Conservation (phyloP, 2,888 invertebrate genomes). For the Chrysolina haemoptera region DNA sequence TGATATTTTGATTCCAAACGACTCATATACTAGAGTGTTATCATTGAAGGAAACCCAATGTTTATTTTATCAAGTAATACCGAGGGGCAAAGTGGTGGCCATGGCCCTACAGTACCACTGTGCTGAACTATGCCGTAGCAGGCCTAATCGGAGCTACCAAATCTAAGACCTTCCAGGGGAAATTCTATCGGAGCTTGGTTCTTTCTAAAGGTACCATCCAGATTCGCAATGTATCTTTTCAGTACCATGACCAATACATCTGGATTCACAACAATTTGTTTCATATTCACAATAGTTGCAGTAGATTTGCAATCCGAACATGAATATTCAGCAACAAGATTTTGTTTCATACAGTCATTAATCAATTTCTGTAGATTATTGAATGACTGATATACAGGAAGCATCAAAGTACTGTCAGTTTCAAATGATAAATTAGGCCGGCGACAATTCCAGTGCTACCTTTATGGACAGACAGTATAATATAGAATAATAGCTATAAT, state of each 20-base stretch:
- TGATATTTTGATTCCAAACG: constrained; percentile 29
- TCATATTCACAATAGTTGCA: constrained; percentile 55
- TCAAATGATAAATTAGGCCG: constrained; percentile 60
- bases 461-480: no score
- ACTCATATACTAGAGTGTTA: constrained; percentile 32
- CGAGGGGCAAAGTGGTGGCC: constrained; percentile 95
- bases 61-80: constrained; percentile 69
- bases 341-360: constrained; percentile 59
- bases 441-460: constrained; percentile 57
- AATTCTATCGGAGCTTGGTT: constrained; percentile 54
- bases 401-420: constrained; percentile 63
- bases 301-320: constrained; percentile 61
- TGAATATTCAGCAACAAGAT: constrained; percentile 59
- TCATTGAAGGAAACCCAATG: constrained; percentile 96
- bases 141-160: constrained; percentile 76
- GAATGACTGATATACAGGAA: constrained; percentile 57
- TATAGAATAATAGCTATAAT: no score
- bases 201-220: constrained; percentile 44
- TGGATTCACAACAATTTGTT: constrained; percentile 61
- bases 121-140: constrained; percentile 93
- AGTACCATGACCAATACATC: constrained; percentile 63
- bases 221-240: constrained; percentile 52
- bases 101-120: constrained; percentile 89
- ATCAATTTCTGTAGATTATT: constrained; percentile 58
- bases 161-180: constrained; percentile 58